Percentiles rank a stretch among this genome's conserved stretches.
These are phyloP conservation scores for Rafetus swinhoei DNA, from an alignment of 2,113 vertebrate species.

Conservation along the genomic window DNA sequence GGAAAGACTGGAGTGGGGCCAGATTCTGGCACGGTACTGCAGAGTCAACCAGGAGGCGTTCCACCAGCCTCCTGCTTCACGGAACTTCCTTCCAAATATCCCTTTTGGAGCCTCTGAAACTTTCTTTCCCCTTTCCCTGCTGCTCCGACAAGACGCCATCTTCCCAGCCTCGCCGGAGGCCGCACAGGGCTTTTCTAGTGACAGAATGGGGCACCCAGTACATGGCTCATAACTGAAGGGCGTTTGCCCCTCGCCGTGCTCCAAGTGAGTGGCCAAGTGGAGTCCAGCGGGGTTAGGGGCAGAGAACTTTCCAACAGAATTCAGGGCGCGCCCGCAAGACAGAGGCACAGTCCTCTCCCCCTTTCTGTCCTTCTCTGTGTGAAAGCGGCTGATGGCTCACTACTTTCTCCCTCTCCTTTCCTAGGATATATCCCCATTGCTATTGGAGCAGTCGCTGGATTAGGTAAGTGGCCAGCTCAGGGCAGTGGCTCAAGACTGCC, in stretches of 20 bases:
- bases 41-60: neutral
- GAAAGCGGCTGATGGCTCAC: neutral
- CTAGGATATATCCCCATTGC: rapidly evolving
- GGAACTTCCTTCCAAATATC: too few relatives aligned
- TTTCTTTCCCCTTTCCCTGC: neutral
- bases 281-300: neutral
- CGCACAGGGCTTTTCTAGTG: too few relatives aligned
- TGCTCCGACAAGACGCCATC: neutral
- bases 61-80: neutral
- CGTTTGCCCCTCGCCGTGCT: too few relatives aligned
- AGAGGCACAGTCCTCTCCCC: neutral
- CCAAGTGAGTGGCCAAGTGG: neutral
- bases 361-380: neutral
- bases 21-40: neutral
- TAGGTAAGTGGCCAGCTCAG: neutral
- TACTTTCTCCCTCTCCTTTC: rapidly evolving
- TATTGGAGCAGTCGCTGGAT: rapidly evolving
- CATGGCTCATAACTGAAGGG: neutral
- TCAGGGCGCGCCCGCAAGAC: neutral
- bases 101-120: neutral
- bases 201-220: neutral
- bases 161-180: neutral
- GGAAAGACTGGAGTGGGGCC: rapidly evolving
- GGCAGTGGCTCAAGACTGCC: too few relatives aligned
- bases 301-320: neutral